Percentiles rank a stretch among this genome's conserved stretches.
Conservation (phyloP, 1,140 invertebrate genomes). For the Pseudomyrmex dendroicus region DNA sequence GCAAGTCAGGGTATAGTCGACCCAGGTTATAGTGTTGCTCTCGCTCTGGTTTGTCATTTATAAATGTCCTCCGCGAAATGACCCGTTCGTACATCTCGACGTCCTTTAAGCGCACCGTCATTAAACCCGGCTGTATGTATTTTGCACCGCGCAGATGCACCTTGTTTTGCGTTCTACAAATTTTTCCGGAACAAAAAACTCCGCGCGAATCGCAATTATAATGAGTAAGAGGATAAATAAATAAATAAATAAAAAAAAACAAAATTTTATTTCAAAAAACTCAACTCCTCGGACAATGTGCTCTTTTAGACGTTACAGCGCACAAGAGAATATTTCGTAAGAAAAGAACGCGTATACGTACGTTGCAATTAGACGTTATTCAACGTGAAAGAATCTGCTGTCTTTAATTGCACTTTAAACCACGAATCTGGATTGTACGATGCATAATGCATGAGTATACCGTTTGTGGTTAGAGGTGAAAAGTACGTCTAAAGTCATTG, state of each 20-base stretch:
- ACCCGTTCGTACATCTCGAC: conserved; percentile 83
- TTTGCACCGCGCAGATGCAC: conserved; percentile 55
- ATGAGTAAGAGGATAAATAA: not conserved
- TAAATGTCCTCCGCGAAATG: conserved; percentile 84
- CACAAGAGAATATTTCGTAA: not conserved
- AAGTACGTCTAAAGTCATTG: conserved; percentile 68
- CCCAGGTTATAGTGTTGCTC: conserved; percentile 79
- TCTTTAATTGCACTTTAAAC: conserved; percentile 57
- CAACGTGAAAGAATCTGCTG: conserved; percentile 37
- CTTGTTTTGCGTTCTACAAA: conserved; percentile 12
- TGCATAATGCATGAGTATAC: conserved; percentile 59
- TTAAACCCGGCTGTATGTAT: conserved; percentile 80
- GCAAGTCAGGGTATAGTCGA: conserved; percentile 73
- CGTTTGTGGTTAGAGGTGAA: conserved; percentile 68
- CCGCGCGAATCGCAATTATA: not conserved
- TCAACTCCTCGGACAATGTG: not conserved
- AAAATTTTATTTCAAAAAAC: not conserved
- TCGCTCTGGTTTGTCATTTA: conserved; percentile 82
- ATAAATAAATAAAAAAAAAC: not conserved
- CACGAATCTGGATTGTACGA: conserved; percentile 54
- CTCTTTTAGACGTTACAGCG: not conserved
- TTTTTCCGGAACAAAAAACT: not conserved
- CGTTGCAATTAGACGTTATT: conserved; percentile 35
- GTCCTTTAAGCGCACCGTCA: conserved; percentile 82
- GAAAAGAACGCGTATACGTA: not conserved